Evolutionary conservation across 2,888 invertebrate species (phyloP).

Genomic region (Lacanobia wlatinum): DNA sequence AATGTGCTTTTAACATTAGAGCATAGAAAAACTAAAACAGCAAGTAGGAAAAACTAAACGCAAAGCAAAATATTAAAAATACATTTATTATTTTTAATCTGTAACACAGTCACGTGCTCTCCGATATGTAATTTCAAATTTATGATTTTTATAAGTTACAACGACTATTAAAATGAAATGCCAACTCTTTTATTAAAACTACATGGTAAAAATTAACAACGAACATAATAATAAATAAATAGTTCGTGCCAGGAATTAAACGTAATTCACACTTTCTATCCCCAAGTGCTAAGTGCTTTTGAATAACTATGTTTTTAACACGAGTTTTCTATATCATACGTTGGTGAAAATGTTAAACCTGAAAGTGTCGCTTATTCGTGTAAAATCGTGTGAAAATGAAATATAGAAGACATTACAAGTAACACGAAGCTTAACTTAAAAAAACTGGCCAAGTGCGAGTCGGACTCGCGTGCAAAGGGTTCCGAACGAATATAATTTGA

Average conservation of each 20-base stretch:
- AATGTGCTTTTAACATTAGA: background rate
- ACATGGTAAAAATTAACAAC: background rate
- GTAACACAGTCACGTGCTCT: conserved; percentile 32
- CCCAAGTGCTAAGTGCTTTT: background rate
- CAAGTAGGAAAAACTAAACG: background rate
- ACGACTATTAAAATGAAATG: conserved; percentile 46
- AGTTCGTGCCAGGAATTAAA: conserved; percentile 19
- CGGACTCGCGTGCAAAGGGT: too few species aligned
- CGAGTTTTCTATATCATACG: background rate
- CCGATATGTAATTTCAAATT: conserved; percentile 7
- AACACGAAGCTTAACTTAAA: too few species aligned
- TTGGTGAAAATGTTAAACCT: background rate
- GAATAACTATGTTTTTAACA: background rate
- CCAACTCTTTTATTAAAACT: conserved; percentile 15
- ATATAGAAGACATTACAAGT: too few species aligned
- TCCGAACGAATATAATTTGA: too few species aligned
- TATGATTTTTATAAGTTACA: conserved; percentile 28
- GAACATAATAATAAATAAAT: conserved; percentile 11
- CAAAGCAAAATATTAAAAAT: conserved; percentile 1
- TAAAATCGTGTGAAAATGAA: too few species aligned
- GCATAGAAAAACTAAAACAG: background rate
- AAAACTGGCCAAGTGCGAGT: too few species aligned
- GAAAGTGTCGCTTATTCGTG: too few species aligned
- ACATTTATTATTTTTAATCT: conserved; percentile 17
- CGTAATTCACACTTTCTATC: conserved; percentile 14